Evolutionary conservation across 2,888 invertebrate genomes (phyloP), one percentile per base, ranked within the genome.

Genomic region (Sceliomorpha sp.): DNA sequence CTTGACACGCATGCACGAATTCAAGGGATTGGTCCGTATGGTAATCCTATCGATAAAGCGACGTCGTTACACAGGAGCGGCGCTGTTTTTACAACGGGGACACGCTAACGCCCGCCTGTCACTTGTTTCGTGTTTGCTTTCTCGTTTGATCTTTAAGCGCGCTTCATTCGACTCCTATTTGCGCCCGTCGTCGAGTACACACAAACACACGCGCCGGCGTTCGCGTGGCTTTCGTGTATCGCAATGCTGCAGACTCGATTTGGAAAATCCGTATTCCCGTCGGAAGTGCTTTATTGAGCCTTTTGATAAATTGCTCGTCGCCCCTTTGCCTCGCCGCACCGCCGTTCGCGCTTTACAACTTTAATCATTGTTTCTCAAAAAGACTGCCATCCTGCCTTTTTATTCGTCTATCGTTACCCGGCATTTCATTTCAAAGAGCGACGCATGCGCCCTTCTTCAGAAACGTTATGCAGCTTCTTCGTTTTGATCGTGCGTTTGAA

Each of bases 11-110:
- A 17, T 44, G 58, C 39, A 63, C 58, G 48, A 48, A 59, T 40
- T 26, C 48, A 31, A 36, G 72, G 81, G 85, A 85, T 86, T 86
- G 85, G 78, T 79, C 79, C 73, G 81, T 84, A 84, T 80, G 83
- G 80, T 88, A 88, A 88, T 88, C 88, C 86, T 73, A 73, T 84
- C 83, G 82, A 85, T 85, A 85, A 85, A 85, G 85, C 78, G 74
- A 69, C 69, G 73, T 5, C 76, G 77, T 80, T 78, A 75, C 73
- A 79, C 68, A 76, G 80, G 73, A 68, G 75, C 76, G 45, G 51
- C 64, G 70, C 72, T 87, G 87, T 87, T 87, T 87, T 86, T 83
- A 81, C 83, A 87, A 75, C 81, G 79, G 78, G 80, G 79, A 77
- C n/a, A n/a, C 80, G 79, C 73, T 74, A 72, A 76, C 76, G 73